Evolutionary conservation across 1,140 invertebrate species (phyloP).

Genomic region (Lithobius niger): DNA sequence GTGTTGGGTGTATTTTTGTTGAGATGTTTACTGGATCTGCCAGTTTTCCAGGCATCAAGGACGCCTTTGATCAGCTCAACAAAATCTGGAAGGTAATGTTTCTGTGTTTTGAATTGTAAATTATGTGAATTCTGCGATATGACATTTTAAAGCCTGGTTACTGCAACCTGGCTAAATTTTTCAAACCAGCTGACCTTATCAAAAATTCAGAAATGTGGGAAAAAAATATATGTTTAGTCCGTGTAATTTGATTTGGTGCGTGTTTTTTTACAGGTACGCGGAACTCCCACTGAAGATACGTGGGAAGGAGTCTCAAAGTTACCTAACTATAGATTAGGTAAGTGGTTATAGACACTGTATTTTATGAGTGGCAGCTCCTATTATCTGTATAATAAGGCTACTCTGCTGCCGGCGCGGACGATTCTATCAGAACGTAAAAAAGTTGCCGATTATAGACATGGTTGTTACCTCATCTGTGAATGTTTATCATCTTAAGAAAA

Average conservation of each 20-base stretch:
- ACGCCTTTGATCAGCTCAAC: conserved; percentile 89
- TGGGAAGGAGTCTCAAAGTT: conserved; percentile 78
- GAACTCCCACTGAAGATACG: conserved; percentile 77
- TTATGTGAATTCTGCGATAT: too few relatives aligned
- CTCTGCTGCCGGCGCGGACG: too few relatives aligned
- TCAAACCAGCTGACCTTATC: not conserved
- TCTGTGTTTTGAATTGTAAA: too few relatives aligned
- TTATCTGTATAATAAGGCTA: too few relatives aligned
- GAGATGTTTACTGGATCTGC: conserved; percentile 95
- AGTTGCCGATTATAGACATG: too few relatives aligned
- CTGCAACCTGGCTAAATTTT: not conserved
- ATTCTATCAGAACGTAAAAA: too few relatives aligned
- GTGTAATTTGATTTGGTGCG: too few relatives aligned
- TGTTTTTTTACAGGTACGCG: conserved; percentile 56
- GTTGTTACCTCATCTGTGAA: too few relatives aligned
- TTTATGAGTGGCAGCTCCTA: not conserved
- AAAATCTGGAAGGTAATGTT: conserved; percentile 87
- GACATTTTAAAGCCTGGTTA: not conserved
- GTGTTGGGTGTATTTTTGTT: conserved; percentile 94
- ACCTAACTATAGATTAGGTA: conserved; percentile 57
- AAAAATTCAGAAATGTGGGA: conserved; percentile 2
- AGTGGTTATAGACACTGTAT: conserved; percentile 17
- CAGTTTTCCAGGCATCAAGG: conserved; percentile 86
- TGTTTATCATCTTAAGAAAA: too few relatives aligned
- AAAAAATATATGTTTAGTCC: too few relatives aligned